A percentile compares a stretch with the other conserved stretches of the same genome.
Evolutionary conservation across 2,888 invertebrate genomes (phyloP).

Genomic region (Parapristionchus giblindavisi): DNA sequence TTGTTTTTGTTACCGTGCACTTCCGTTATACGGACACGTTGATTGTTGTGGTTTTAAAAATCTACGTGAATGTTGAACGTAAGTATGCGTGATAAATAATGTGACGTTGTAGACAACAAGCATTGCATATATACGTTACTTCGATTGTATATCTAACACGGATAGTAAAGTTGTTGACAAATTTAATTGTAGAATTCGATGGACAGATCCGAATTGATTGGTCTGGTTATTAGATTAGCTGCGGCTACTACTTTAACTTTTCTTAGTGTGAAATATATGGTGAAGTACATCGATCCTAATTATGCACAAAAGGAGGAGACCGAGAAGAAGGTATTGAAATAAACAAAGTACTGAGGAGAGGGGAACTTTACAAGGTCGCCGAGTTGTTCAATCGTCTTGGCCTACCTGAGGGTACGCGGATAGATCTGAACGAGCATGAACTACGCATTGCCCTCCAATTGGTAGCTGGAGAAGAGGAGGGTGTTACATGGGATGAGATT

Average conservation of each 20-base stretch:
- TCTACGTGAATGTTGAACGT: constrained; percentile 1
- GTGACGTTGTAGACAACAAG: too few species aligned
- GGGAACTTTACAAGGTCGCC: constrained; percentile 45
- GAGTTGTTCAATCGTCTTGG: constrained; percentile 54
- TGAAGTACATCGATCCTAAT: constrained; percentile 58
- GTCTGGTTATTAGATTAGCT: constrained; percentile 45
- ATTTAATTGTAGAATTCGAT: background rate
- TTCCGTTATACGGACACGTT: constrained; percentile 22
- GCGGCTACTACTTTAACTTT: constrained; percentile 52
- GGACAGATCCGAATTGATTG: constrained; percentile 50
- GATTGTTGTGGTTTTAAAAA: constrained; percentile 11
- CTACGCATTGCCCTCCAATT: constrained; percentile 61
- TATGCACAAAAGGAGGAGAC: constrained; percentile 53
- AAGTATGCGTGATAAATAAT: constrained; percentile 27
- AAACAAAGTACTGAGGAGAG: background rate
- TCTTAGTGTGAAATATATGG: constrained; percentile 50
- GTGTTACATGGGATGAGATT: constrained; percentile 57
- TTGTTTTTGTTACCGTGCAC: constrained; percentile 35
- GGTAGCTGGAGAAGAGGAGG: constrained; percentile 50
- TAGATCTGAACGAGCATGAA: constrained; percentile 65
- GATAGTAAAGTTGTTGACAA: background rate
- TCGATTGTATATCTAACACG: background rate
- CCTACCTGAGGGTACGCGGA: constrained; percentile 46
- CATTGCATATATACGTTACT: background rate
- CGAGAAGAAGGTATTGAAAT: constrained; percentile 54